Evolutionary conservation across 2,888 invertebrate species (phyloP), one percentile per base, ranked within the genome.

Genomic region (Drosophila tripunctata): DNA sequence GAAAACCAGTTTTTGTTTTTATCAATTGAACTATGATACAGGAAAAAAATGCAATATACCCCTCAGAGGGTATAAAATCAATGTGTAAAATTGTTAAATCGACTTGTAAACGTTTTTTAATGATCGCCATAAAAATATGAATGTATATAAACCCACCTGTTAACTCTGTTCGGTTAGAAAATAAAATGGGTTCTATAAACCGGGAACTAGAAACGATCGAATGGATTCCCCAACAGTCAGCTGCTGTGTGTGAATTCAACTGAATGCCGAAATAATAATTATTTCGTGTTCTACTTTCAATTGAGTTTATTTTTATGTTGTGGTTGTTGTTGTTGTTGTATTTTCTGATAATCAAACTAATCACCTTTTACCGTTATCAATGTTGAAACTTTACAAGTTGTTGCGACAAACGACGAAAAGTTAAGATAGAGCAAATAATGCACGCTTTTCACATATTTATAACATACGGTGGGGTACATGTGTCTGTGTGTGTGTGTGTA

Each of bases 361-460:
- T 69, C 55, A 38, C 67, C 63, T 45, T 67, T 63, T 63, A 71
- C 58, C 41, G 64, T 67, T 68, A 72, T 72, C 67, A 63, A 19
- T 31, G n/a, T 10, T 35, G 36, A 30, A 10, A 14, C 2, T 38
- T 17, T 14, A 10, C 14, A 19, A 38, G 52, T 50, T 48, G 54
- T 14, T 17, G 43, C 15, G 12, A 7, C 41, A 12, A 4, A 36
- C 21, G 21, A 17, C 17, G 52, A 14, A 3, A n/a, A 40, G 27
- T 33, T 40, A 50, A 54, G 67, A 67, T 41, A 57, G 45, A 44
- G 61, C 44, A 56, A 50, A 48, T 30, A 19, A 54, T 45, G 19
- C 21, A 54, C 14, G 45, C 21, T 40, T 35, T 14, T 24, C 52
- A 40, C 33, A 67, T 56, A 62, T 70, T 62, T 66, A 66, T 56